Conservation (phyloP, 1,140 invertebrate species). For the Acromyrmex echinatior region DNA sequence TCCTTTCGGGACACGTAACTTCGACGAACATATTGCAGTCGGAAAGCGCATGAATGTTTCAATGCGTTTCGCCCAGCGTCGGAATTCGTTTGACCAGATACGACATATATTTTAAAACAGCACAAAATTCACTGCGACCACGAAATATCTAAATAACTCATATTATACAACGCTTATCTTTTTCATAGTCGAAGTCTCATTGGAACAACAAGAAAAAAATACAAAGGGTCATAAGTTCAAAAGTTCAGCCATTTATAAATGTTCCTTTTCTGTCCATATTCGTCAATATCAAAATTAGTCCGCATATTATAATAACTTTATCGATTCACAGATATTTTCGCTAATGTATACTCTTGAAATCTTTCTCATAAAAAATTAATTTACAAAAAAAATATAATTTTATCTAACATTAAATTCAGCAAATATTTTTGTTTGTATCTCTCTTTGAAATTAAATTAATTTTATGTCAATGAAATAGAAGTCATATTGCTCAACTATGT, state of each 20-base stretch:
- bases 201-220: background rate
- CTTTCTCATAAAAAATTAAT: background rate
- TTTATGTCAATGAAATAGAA: background rate
- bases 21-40: conserved; percentile 31
- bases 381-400: background rate
- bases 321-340: conserved; percentile 9
- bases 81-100: conserved; percentile 20
- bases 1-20: conserved; percentile 28
- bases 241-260: conserved; percentile 74
- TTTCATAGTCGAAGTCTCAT: conserved; percentile 13
- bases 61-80: conserved; percentile 7
- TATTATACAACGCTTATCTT: conserved; percentile 49
- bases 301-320: background rate
- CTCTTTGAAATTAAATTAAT: background rate
- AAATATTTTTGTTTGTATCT: background rate
- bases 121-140: conserved; percentile 32
- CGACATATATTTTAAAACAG: conserved; percentile 30
- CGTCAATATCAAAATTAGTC: conserved; percentile 25
- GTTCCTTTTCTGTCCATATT: conserved; percentile 25
- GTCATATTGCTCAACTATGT: background rate
- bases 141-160: conserved; percentile 70
- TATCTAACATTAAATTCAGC: background rate
- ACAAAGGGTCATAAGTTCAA: conserved; percentile 78
- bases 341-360: background rate
- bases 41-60: conserved; percentile 59